Conservation (phyloP, 2,113 vertebrate species). For the Dromiciops gliroides region DNA sequence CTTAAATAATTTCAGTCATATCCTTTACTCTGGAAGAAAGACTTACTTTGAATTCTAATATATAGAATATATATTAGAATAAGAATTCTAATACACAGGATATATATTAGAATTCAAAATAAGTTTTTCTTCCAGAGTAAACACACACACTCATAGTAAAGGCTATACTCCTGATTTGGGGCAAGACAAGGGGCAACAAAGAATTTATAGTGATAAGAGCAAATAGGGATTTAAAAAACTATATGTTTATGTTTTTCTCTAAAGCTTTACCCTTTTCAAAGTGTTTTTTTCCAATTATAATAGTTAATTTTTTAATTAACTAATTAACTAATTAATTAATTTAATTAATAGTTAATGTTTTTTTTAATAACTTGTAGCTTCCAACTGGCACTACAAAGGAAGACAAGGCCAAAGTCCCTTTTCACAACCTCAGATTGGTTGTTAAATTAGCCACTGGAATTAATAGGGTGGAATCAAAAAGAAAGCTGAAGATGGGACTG, state of each 20-base stretch:
- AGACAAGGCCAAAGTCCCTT: background rate
- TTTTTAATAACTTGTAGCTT: background rate
- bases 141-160: background rate
- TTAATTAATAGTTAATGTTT: background rate
- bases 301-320: too few relatives aligned
- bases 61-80: background rate
- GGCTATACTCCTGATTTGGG: background rate
- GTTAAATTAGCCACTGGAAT: background rate
- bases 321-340: too few relatives aligned
- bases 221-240: background rate
- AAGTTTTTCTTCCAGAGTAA: too few relatives aligned
- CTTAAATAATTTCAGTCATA: background rate
- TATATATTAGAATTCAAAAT: too few relatives aligned
- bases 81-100: too few relatives aligned
- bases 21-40: slow-evolving; percentile 16
- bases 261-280: background rate
- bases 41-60: slow-evolving; percentile 16
- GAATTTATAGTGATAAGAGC: background rate
- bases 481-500: background rate
- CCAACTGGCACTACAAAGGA: background rate
- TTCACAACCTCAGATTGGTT: background rate
- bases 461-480: background rate
- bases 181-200: background rate
- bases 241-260: background rate
- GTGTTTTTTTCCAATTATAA: background rate